Base-by-base conservation (phyloP, 2,888 invertebrate species). In the Ochropleura leucogaster region DNA sequence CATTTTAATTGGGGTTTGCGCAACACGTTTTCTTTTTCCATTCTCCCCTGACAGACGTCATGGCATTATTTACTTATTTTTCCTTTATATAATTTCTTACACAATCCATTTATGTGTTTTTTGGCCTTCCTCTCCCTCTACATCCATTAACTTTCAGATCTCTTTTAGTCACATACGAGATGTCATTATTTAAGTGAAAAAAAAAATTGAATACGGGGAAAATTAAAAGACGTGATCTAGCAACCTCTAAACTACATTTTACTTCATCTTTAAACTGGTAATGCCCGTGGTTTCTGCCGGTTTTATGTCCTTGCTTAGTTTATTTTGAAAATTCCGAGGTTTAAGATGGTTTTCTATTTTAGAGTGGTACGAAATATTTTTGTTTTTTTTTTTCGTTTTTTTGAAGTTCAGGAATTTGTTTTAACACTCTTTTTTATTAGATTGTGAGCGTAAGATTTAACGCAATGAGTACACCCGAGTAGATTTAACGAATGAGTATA, bases 201-300 rank as follows among this genome's bases (percentile, higher is more conserved):
- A 53, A 16, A 30, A 57, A 1, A 57, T 7, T 7, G 7, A 14
- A 57, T 14, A 4, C 30, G 30, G 30, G 30, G 30, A 16, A 40
- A 59, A 16, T 40, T 59, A 8, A 59, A 16, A 59, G 8, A 59
- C 1, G 8, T 16, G 16, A 59, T 16, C 40, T 59, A 9, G 59
- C 59, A 59, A 40, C 59, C 73, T 67, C 80, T 46, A 57, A 82
- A 85, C 75, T 81, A 81, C 82, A 87, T 84, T 90, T 86, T 84
- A 86, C 85, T 77, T 83, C 86, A 82, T 81, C 75, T 82, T 84
- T 73, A 81, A 76, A 84, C 78, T 82, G 85, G 70, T 74, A 42
- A 46, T 70, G 76, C 65, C 40, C 76, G 85, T 62, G 87, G 86
- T 81, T 87, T 85, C 78, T 73, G 71, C 69, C 60, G 18, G 67